Conservation (phyloP, 2,888 invertebrate species). For the Drosophila setosimentum region DNA sequence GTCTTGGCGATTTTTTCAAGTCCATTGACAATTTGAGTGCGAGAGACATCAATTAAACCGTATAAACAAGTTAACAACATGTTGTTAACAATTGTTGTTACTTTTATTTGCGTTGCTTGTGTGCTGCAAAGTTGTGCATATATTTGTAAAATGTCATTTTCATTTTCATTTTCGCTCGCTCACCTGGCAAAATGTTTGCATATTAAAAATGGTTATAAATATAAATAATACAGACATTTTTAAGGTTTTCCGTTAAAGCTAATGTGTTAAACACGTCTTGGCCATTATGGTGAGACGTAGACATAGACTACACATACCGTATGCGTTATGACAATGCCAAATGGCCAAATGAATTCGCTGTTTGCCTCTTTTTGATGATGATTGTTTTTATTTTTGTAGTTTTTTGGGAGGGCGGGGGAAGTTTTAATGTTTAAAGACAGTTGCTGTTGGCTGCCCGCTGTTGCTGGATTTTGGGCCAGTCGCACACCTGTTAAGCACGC, state of each 20-base stretch:
- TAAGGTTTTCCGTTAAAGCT: conserved; percentile 67
- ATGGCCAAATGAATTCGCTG: conserved; percentile 53
- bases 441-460: conserved; percentile 32
- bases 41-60: conserved; percentile 34
- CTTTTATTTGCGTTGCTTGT: conserved; percentile 39
- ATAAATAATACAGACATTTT: conserved; percentile 55
- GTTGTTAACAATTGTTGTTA: conserved; percentile 66
- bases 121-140: conserved; percentile 45
- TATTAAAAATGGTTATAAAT: conserved; percentile 60
- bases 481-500: conserved; percentile 70
- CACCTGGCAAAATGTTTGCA: conserved; percentile 44
- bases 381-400: conserved; percentile 35
- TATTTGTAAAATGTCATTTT: conserved; percentile 50
- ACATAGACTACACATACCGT: conserved; percentile 56
- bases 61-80: conserved; percentile 44
- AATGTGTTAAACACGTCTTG: conserved; percentile 78
- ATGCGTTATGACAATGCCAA: conserved; percentile 75
- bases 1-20: background rate
- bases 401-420: conserved; percentile 23
- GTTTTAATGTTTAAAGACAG: conserved; percentile 39
- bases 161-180: conserved; percentile 45
- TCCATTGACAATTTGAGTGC: conserved; percentile 22
- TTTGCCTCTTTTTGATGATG: conserved; percentile 42
- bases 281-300: conserved; percentile 57
- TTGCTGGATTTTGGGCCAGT: conserved; percentile 59